Percentiles rank a stretch among this genome's conserved stretches.
Evolutionary conservation across 2,797 vertebrate genomes (phyloP).

Genomic region (Amazonetta brasiliensis): DNA sequence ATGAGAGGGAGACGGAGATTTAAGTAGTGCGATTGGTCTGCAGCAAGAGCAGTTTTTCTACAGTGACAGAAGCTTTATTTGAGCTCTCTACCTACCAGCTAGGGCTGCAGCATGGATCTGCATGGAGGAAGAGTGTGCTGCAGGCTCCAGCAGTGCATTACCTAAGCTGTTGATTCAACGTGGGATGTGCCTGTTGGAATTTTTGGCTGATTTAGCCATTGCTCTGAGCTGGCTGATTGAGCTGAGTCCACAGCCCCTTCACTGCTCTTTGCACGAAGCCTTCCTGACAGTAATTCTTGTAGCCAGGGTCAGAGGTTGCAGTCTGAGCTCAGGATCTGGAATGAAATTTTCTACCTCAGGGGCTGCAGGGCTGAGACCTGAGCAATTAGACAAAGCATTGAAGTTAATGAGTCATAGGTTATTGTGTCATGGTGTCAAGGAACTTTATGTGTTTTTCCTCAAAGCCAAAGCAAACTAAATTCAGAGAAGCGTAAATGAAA

Average conservation of each 20-base stretch:
- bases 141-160: not conserved
- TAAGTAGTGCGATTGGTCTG: not conserved
- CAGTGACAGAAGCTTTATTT: not conserved
- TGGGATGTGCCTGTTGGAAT: not conserved
- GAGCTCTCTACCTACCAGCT: not conserved
- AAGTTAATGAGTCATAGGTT: conserved; percentile 55
- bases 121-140: not conserved
- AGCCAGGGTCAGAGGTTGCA: not conserved
- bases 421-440: conserved; percentile 43
- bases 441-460: conserved; percentile 50
- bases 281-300: not conserved
- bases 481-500: conserved; percentile 50
- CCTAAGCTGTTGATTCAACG: not conserved
- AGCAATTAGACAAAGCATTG: conserved; percentile 32
- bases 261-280: not conserved
- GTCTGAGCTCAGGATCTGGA: not conserved
- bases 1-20: conserved; percentile 53
- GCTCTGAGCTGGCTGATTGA: fast-evolving
- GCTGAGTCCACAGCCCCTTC: not conserved
- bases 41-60: not conserved
- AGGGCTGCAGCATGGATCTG: not conserved
- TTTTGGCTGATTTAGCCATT: not conserved
- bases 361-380: not conserved
- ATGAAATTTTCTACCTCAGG: not conserved
- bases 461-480: conserved; percentile 61